A percentile compares a stretch with the other conserved stretches of the same genome.
Conservation (phyloP, 2,797 vertebrate genomes). For the Siniperca undulata region DNA sequence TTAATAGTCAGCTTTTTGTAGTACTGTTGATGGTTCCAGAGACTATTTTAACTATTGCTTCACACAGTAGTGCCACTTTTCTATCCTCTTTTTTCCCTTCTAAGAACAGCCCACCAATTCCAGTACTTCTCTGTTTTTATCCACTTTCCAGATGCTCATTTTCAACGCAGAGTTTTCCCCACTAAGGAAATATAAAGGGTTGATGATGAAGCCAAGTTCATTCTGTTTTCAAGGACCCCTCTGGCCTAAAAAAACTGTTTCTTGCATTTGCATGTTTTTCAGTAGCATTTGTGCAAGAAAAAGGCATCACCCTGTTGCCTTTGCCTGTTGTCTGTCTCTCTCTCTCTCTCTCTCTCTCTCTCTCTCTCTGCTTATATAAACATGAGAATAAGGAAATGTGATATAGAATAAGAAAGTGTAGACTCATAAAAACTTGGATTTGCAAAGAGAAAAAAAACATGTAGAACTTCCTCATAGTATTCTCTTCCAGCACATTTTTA, state of each 20-base stretch:
- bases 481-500: not conserved
- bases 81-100: not conserved
- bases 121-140: not conserved
- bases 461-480: not conserved
- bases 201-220: slow-evolving; percentile 1
- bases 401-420: not conserved
- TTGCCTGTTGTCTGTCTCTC: not conserved
- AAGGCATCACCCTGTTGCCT: slow-evolving; percentile 11
- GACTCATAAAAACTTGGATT: slow-evolving; percentile 3
- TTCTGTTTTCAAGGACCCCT: slow-evolving; percentile 18
- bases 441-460: not conserved
- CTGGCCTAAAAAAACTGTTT: not conserved
- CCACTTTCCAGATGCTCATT: not conserved
- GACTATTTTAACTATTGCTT: not conserved
- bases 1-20: slow-evolving; percentile 29
- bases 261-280: not conserved
- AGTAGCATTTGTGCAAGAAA: not conserved
- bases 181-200: not conserved
- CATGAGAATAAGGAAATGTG: not conserved
- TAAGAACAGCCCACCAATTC: not conserved
- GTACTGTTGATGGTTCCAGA: not conserved
- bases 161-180: not conserved
- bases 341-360: not conserved
- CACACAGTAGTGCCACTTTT: not conserved
- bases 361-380: not conserved